Percentiles rank a stretch among this genome's conserved stretches.
These are phyloP conservation scores for Diloba caeruleocephala DNA, from an alignment of 2,888 invertebrate species.

Conservation along the genomic window DNA sequence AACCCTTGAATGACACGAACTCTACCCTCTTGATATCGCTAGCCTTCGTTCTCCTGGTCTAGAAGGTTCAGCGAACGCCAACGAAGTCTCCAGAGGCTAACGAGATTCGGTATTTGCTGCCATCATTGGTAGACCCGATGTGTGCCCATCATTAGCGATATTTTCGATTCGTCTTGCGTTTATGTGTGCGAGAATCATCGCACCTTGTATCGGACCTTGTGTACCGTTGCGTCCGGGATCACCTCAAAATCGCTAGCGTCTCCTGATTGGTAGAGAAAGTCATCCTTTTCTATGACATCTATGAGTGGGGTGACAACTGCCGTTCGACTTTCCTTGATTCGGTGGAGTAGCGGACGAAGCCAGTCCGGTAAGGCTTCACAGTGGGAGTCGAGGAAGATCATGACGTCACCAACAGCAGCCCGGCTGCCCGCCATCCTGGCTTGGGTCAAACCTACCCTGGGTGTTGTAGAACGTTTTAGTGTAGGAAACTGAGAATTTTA, in stretches of 20 bases:
- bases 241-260: constrained; percentile 64
- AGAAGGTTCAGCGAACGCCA: no score
- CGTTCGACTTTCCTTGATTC: constrained; percentile 91
- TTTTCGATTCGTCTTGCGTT: neutral
- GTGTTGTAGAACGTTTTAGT: constrained; percentile 38
- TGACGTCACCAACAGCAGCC: constrained; percentile 73
- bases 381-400: constrained; percentile 96
- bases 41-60: no score
- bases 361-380: constrained; percentile 94
- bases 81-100: no score
- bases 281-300: constrained; percentile 94
- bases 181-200: neutral
- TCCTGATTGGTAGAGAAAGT: constrained; percentile 81
- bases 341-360: constrained; percentile 96
- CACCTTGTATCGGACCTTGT: neutral
- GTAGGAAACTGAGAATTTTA: neutral
- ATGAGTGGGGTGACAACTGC: constrained; percentile 97
- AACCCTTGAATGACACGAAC: no score
- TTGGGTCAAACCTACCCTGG: constrained; percentile 87
- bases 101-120: neutral
- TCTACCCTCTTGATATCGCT: no score
- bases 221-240: constrained; percentile 12
- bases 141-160: neutral
- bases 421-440: constrained; percentile 95
- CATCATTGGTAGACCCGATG: no score